Conservation (phyloP, 2,797 vertebrate species). For the Argya squamiceps region DNA sequence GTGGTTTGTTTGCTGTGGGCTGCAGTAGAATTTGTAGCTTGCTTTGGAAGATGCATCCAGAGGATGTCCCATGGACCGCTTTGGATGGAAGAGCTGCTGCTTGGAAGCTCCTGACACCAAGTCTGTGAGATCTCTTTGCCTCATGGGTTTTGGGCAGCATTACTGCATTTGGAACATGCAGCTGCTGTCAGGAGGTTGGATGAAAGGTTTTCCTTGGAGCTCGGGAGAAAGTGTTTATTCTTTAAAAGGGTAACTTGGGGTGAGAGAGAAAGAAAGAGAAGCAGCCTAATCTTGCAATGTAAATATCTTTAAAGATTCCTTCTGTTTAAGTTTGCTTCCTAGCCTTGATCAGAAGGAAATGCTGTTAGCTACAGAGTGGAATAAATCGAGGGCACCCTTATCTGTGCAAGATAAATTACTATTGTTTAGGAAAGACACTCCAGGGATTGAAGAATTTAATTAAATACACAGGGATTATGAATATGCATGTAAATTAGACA, state of each 20-base stretch:
- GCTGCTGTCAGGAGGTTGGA: neutral
- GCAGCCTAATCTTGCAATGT: slow-evolving; percentile 52
- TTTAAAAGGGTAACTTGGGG: slow-evolving; percentile 43
- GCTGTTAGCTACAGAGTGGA: slow-evolving; percentile 63
- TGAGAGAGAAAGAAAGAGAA: slow-evolving; percentile 32
- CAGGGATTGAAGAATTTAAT: slow-evolving; percentile 77
- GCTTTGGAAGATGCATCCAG: neutral
- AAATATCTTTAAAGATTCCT: slow-evolving; percentile 47
- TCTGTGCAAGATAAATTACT: slow-evolving; percentile 76
- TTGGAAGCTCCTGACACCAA: neutral
- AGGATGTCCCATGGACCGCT: rapidly evolving
- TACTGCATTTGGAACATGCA: neutral
- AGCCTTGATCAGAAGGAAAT: slow-evolving; percentile 66
- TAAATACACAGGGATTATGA: slow-evolving; percentile 77
- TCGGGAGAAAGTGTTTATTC: neutral
- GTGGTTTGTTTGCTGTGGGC: neutral
- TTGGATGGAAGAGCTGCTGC: neutral
- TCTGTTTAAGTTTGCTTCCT: slow-evolving; percentile 53
- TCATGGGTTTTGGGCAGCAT: neutral
- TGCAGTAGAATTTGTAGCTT: neutral
- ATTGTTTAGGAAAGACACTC: slow-evolving; percentile 77
- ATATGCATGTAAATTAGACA: slow-evolving; percentile 76
- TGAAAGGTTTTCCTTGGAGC: slow-evolving; percentile 15
- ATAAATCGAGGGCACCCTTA: slow-evolving; percentile 74
- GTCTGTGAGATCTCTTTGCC: neutral